Base-by-base conservation (phyloP, 2,888 invertebrate species). In the Tetanocera ferruginea region DNA sequence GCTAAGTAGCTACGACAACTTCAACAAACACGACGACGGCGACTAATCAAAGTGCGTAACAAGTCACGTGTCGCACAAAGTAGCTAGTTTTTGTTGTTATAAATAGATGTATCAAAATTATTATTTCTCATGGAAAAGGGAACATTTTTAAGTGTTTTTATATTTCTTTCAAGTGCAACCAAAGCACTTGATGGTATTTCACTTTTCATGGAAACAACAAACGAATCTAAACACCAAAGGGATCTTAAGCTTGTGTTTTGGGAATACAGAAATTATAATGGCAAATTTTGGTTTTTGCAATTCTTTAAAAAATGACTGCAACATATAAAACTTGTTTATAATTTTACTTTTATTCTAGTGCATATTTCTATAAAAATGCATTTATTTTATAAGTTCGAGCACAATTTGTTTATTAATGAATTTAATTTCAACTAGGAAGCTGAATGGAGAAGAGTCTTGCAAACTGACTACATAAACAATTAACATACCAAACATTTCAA, bases 1-100 rank as follows among this genome's bases (percentile, higher is more conserved):
- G 55, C 31, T 34, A 31, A 34, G 71, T 57, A 52, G 19, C 6
- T 51, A 14, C 14, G 6, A 28, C 51, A 31, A 49, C 19, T 37
- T n/a, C 37, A 37, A 17, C 37, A 64, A 64, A 49, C 17, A 64
- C 19, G 31, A 49, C 49, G 14, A 31, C 17, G 49, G 70, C 74
- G 75, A 79, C 85, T 88, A 87, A 87, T 88, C 88, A 87, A 82
- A 85, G 83, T 83, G 87, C 86, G 84, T 84, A 80, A 78, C 81
- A 57, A 77, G 84, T 79, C 87, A 86, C 88, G 87, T 87, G 87
- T 80, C 87, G 76, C 55, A 55, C 80, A 79, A 76, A 23, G 49
- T 51, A 43, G 57, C 8, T 43, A 19, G 57, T 70, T 70, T 49
- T 23, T 52, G 4, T 49, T 70, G n/a, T 17, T 49, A 43, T 49